Evolutionary conservation across 2,113 vertebrate genomes (phyloP).

Genomic region (Halcyon malimbica): DNA sequence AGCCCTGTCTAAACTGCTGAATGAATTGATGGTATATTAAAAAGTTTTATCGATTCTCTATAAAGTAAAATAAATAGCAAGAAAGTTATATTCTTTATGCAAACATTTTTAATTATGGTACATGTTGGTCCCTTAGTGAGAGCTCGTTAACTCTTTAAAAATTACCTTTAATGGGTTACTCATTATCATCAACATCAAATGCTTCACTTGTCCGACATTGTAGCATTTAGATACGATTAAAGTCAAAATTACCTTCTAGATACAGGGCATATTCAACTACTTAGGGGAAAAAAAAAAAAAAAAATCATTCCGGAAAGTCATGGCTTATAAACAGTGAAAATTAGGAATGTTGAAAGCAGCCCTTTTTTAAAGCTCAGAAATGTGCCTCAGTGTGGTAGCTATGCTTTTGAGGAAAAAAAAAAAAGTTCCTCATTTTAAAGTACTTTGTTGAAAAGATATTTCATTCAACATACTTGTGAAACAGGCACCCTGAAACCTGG

Average conservation of each 20-base stretch:
- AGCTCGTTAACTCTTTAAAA: constrained; percentile 76
- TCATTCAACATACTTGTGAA: not conserved
- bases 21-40: constrained; percentile 77
- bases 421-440: constrained; percentile 17
- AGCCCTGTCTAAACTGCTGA: constrained; percentile 66
- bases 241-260: constrained; percentile 50
- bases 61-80: constrained; percentile 76
- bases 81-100: constrained; percentile 61
- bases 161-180: constrained; percentile 75
- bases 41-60: constrained; percentile 73
- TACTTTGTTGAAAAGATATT: not conserved
- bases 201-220: constrained; percentile 59
- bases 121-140: constrained; percentile 59
- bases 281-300: constrained; percentile 18
- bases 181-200: constrained; percentile 70
- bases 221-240: constrained; percentile 63
- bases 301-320: not conserved
- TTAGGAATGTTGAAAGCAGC: constrained; percentile 34
- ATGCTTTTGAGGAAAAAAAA: not conserved
- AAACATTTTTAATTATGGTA: constrained; percentile 73
- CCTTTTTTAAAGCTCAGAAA: constrained; percentile 34
- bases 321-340: constrained; percentile 48
- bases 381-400: not conserved
- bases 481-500: not conserved
- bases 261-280: constrained; percentile 48